Percentiles rank a stretch among this genome's conserved stretches.
Evolutionary conservation across 2,113 vertebrate species (phyloP).

Genomic region (Psettodes erumei): DNA sequence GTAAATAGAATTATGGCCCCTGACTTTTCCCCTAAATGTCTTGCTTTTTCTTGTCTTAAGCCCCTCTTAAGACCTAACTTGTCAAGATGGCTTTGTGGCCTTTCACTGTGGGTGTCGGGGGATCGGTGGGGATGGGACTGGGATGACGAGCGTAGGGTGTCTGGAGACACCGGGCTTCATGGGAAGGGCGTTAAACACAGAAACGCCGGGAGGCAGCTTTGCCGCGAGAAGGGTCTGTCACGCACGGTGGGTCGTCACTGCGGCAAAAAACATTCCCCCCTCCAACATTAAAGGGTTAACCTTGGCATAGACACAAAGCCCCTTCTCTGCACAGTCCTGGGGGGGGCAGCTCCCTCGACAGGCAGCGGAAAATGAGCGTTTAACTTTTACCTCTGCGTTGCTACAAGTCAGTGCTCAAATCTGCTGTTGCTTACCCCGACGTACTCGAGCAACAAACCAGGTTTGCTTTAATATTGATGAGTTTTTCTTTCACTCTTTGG

Average conservation of each 20-base stretch:
- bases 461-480: slow-evolving; percentile 81
- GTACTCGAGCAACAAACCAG: slow-evolving; percentile 49
- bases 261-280: slow-evolving; percentile 28
- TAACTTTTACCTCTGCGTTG: slow-evolving; percentile 4
- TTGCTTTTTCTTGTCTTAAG: slow-evolving; percentile 67
- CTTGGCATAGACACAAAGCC: slow-evolving; percentile 26
- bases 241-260: slow-evolving; percentile 7
- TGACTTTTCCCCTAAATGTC: slow-evolving; percentile 68
- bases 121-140: slow-evolving; percentile 27
- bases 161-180: slow-evolving; percentile 27
- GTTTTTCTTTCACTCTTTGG: slow-evolving; percentile 60
- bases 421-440: slow-evolving; percentile 41
- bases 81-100: slow-evolving; percentile 59
- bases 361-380: slow-evolving; percentile 12
- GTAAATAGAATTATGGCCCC: slow-evolving; percentile 79
- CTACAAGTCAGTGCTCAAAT: slow-evolving; percentile 34
- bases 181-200: slow-evolving; percentile 29
- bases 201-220: slow-evolving; percentile 31
- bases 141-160: slow-evolving; percentile 14
- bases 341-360: slow-evolving; percentile 26
- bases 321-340: slow-evolving; percentile 21
- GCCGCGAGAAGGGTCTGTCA: slow-evolving; percentile 36
- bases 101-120: slow-evolving; percentile 29
- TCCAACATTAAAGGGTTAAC: slow-evolving; percentile 33
- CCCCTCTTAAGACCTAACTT: slow-evolving; percentile 52